Evolutionary conservation across 1,140 invertebrate species (phyloP), one percentile per base, ranked within the genome.

Genomic region (Pissodes strobi): DNA sequence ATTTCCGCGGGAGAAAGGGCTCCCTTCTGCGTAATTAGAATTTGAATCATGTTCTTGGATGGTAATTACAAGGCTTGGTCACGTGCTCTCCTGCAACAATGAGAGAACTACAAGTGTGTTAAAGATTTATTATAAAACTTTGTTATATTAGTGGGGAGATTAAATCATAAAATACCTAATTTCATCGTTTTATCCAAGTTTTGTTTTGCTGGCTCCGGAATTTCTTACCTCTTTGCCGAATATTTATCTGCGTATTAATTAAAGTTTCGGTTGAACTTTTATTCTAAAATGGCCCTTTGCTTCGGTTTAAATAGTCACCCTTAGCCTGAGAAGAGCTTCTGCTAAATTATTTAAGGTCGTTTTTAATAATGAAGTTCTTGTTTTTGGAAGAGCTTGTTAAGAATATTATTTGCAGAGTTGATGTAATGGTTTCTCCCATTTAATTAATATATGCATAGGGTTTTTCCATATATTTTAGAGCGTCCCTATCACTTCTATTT

Each of bases 121-220:
- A 23, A 46, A 63, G 60, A 63, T 63, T 63, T 63, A 63, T 63
- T 63, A 63, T 63, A 45, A 63, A 63, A 63, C 49, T 63, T 63
- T 63, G 60, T 63, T 63, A 63, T 46, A 63, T 62, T 62, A 62
- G 49, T 63, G 51, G 60, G 39, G 51, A 63, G 49, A 63, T 63
- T 63, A 63, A 63, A 63, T 56, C 60, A 51, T 63, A 63, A 63
- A 63, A 46, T 63, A 63, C 39, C 60, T 49, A 41, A 55, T 63
- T 63, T 53, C 37, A 49, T 55, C 60, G 60, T 62, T 52, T 62
- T 13, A 22, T 13, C 30, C 59, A 30, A 18, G 34, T 62, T 62
- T 62, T 62, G 59, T 52, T 62, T 45, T 49, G 18, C 23, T 18
- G 25, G 12, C 19, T 45, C 15, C 23, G 60, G 18, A 45, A 30